phyloP scores from a whole-genome alignment of 2,888 invertebrate species.

The Perithous albicinctus region DNA sequence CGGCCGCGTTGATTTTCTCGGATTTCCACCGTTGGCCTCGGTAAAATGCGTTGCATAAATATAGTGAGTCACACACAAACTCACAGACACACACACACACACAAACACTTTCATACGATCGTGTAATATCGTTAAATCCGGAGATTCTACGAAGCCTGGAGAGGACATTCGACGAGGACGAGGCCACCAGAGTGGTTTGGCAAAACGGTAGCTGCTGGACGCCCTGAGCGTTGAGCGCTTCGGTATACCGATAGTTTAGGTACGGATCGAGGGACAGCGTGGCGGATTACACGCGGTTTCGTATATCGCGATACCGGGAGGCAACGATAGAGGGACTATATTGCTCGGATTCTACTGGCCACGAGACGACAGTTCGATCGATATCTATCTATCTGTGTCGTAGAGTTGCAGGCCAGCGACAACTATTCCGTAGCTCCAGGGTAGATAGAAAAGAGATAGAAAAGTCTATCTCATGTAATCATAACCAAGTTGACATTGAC shows the following conservation, averaged over 20 bases:
- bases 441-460: background rate
- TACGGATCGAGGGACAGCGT: conserved; percentile 35
- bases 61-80: conserved; percentile 37
- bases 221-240: conserved; percentile 28
- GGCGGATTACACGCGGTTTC: conserved; percentile 59
- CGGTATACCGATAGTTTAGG: conserved; percentile 40
- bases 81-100: background rate
- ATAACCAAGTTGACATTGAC: conserved; percentile 1
- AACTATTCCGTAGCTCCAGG: background rate
- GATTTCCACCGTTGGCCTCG: conserved; percentile 38
- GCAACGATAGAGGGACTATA: conserved; percentile 37
- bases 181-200: conserved; percentile 50
- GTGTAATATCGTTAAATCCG: conserved; percentile 63
- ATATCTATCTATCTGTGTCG: conserved; percentile 31
- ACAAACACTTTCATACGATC: conserved; percentile 48
- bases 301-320: conserved; percentile 34
- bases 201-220: conserved; percentile 37
- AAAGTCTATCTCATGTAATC: too few species aligned
- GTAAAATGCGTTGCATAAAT: conserved; percentile 58
- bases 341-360: conserved; percentile 28
- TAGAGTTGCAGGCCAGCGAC: background rate
- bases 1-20: conserved; percentile 39
- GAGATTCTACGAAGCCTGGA: conserved; percentile 52
- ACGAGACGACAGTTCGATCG: conserved; percentile 43
- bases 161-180: conserved; percentile 46